phyloP scores from a whole-genome alignment of 2,888 invertebrate species.

The Odontocolon sp. region DNA sequence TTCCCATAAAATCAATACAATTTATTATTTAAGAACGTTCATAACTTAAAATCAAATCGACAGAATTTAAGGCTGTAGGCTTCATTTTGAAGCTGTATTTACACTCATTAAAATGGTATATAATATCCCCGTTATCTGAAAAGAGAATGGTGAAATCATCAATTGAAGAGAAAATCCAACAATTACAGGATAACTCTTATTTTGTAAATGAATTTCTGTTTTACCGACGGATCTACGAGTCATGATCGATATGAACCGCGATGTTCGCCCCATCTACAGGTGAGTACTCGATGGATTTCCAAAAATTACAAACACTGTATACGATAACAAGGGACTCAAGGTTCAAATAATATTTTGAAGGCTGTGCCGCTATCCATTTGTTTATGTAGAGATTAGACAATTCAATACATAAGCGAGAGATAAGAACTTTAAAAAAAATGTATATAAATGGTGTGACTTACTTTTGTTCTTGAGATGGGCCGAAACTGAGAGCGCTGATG shows the following conservation, averaged over 20 bases:
- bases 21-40: too few relatives aligned
- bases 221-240: conserved; percentile 48
- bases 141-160: neutral
- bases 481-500: conserved; percentile 69
- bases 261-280: conserved; percentile 35
- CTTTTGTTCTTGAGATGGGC: conserved; percentile 61
- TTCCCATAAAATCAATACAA: too few relatives aligned
- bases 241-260: neutral
- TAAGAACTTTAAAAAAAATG: conserved; percentile 7
- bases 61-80: too few relatives aligned
- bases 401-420: conserved; percentile 34
- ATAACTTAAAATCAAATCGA: too few relatives aligned
- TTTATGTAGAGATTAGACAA: conserved; percentile 34
- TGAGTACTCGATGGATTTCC: neutral
- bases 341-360: neutral
- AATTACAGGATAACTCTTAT: too few relatives aligned
- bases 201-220: conserved; percentile 5
- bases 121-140: too few relatives aligned
- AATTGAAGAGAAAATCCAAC: neutral
- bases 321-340: conserved; percentile 28
- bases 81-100: too few relatives aligned
- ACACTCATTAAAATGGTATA: too few relatives aligned
- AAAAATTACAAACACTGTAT: neutral
- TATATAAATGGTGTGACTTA: conserved; percentile 61
- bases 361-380: neutral